Evolutionary conservation across 1,140 invertebrate genomes (phyloP).

Genomic region (Ctenoplectra terminalis): DNA sequence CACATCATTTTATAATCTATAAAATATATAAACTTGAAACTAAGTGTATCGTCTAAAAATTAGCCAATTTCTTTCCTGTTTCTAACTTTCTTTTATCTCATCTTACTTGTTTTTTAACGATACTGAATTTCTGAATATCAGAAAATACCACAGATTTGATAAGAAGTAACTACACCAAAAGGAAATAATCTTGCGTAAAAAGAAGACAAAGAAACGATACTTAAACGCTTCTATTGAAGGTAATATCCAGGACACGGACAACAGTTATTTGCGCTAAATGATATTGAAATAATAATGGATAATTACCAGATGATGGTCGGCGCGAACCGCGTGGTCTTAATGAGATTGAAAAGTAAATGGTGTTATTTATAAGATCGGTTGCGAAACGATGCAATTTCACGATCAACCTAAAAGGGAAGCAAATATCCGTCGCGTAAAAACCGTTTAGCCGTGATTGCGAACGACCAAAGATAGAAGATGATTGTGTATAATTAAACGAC

Average conservation of each 20-base stretch:
- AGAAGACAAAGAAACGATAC: no score
- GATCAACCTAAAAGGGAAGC: not conserved
- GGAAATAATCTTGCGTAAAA: not conserved
- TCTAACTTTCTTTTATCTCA: no score
- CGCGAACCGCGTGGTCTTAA: not conserved
- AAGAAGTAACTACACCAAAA: no score
- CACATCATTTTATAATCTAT: no score
- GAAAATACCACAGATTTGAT: no score
- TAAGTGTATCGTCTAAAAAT: no score
- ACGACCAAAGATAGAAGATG: constrained; percentile 9
- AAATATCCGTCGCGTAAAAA: not conserved
- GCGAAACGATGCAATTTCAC: constrained; percentile 29
- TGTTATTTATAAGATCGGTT: constrained; percentile 26
- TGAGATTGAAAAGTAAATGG: constrained; percentile 32
- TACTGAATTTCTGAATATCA: no score
- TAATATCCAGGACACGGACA: not conserved
- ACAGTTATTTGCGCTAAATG: constrained; percentile 2
- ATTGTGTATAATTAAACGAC: constrained; percentile 27
- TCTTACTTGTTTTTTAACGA: no score
- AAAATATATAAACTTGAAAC: no score
- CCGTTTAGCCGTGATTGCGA: constrained; percentile 14
- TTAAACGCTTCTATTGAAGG: not conserved
- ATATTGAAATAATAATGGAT: constrained; percentile 15
- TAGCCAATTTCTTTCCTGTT: no score
- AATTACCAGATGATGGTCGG: not conserved